Conservation (phyloP, 2,113 vertebrate genomes). For the Cathartes aura region DNA sequence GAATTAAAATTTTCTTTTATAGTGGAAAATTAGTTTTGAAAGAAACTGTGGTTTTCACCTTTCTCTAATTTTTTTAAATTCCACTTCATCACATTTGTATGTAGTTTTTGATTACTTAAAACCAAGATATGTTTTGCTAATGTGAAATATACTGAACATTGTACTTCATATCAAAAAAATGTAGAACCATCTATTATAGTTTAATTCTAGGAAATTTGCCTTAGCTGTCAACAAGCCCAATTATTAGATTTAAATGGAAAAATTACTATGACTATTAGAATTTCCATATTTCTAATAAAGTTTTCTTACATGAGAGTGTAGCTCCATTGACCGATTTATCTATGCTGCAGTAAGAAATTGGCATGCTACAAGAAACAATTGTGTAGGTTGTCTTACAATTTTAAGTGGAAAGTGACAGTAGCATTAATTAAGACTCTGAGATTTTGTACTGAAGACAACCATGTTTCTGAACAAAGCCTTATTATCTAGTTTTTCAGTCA, state of each 20-base stretch:
- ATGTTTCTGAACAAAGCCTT: conserved; percentile 15
- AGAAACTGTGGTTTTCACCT: neutral
- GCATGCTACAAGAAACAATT: neutral
- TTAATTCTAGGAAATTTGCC: neutral
- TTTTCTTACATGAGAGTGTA: neutral
- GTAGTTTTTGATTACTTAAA: neutral
- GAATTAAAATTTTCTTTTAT: neutral
- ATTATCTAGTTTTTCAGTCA: neutral
- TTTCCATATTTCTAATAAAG: neutral
- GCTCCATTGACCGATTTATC: neutral
- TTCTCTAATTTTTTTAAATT: neutral
- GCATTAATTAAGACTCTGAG: conserved; percentile 3
- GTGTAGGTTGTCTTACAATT: neutral
- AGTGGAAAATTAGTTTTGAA: neutral
- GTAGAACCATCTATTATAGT: neutral
- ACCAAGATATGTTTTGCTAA: neutral
- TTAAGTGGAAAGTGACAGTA: conserved; percentile 18
- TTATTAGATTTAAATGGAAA: neutral
- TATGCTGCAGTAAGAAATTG: conserved; percentile 1
- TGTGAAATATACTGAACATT: neutral
- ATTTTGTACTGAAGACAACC: neutral
- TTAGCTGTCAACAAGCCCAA: neutral
- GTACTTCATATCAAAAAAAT: neutral
- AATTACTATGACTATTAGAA: neutral
- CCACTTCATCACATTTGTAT: neutral